Percentiles rank a stretch among this genome's conserved stretches.
These are phyloP conservation scores for Trichonephila inaurata DNA, from an alignment of 1,140 invertebrate genomes.

Conservation along the genomic window DNA sequence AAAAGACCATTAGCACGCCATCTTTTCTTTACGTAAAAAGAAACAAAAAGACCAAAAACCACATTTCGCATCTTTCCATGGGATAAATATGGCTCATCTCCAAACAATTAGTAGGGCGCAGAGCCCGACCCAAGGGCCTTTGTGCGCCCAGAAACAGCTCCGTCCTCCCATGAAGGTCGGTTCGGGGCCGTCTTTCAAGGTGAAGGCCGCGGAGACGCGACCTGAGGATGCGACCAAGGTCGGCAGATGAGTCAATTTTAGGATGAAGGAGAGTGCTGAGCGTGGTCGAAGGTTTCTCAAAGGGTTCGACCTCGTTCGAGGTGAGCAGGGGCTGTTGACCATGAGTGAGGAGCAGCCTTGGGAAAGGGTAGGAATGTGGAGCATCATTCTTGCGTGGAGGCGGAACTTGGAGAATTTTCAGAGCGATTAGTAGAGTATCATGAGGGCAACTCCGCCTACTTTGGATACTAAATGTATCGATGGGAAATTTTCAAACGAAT, in stretches of 20 bases:
- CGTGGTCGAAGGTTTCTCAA: neutral
- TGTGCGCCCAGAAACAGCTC: neutral
- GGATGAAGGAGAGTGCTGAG: neutral
- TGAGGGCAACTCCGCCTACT: neutral
- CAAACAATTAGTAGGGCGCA: neutral
- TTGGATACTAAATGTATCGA: neutral
- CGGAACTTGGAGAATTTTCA: too few species aligned
- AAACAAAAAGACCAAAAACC: neutral
- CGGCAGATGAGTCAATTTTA: slow-evolving; percentile 25
- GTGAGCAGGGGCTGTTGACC: neutral
- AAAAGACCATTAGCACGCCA: neutral
- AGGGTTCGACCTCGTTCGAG: slow-evolving; percentile 19
- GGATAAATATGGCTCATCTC: neutral
- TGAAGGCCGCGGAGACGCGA: slow-evolving; percentile 24
- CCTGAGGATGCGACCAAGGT: slow-evolving; percentile 2
- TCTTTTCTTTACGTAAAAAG: neutral
- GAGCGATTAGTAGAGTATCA: neutral
- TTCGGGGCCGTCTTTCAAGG: slow-evolving; percentile 28
- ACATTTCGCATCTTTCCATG: neutral
- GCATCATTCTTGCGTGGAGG: neutral
- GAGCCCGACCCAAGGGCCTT: neutral
- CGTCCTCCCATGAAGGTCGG: slow-evolving; percentile 26
- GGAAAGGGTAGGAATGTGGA: neutral
- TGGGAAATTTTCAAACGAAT: neutral
- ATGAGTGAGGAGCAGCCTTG: slow-evolving; percentile 9